Conservation (phyloP, 2,888 invertebrate species). For the Octonoba sinensis region DNA sequence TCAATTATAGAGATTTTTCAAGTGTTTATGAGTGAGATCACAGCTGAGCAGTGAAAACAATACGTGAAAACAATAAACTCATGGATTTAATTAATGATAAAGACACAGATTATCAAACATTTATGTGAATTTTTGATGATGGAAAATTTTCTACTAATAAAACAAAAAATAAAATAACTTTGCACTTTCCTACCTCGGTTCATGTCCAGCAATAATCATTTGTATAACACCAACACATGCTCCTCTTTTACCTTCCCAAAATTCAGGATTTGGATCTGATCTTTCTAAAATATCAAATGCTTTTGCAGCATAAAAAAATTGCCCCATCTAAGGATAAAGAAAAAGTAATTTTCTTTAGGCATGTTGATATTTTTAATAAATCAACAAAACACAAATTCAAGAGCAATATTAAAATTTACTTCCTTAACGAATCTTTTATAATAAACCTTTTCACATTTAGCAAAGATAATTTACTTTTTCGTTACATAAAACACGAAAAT, state of each 20-base stretch:
- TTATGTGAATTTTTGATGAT: too few species aligned
- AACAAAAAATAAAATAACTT: too few species aligned
- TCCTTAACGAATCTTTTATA: background rate
- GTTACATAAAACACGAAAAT: too few species aligned
- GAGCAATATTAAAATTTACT: background rate
- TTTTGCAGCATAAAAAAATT: constrained; percentile 95
- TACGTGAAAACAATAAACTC: too few species aligned
- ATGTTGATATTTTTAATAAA: background rate
- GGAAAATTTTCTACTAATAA: too few species aligned
- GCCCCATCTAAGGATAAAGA: constrained; percentile 78
- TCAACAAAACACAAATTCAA: background rate
- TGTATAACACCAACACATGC: constrained; percentile 95
- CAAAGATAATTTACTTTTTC: too few species aligned
- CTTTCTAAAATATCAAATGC: constrained; percentile 97
- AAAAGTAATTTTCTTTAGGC: background rate
- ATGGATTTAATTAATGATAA: too few species aligned
- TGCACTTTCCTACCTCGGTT: constrained; percentile 74
- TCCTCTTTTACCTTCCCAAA: constrained; percentile 97
- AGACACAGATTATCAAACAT: too few species aligned
- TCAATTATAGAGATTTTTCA: too few species aligned
- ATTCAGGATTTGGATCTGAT: constrained; percentile 94
- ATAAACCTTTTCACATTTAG: too few species aligned
- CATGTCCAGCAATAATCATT: constrained; percentile 82
- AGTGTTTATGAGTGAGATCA: too few species aligned
- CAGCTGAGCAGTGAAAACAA: too few species aligned